Evolutionary conservation across 2,113 vertebrate genomes (phyloP).

Genomic region (Sturnus vulgaris): DNA sequence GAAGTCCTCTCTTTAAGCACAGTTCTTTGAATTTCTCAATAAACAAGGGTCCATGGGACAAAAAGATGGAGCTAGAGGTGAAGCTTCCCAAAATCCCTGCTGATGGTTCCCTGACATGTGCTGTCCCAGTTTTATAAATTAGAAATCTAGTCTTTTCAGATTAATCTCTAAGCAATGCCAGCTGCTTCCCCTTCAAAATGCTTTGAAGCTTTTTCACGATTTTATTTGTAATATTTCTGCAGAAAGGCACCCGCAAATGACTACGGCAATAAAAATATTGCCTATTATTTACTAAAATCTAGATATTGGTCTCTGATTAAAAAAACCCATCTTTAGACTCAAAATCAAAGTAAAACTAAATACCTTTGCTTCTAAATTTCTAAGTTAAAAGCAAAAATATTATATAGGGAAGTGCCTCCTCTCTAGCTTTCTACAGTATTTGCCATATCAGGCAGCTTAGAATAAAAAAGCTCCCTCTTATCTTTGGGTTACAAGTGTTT

Average conservation of each 20-base stretch:
- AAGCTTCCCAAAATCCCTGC: not conserved
- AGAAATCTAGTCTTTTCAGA: conserved; percentile 23
- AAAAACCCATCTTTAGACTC: not conserved
- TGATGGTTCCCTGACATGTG: not conserved
- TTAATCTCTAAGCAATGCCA: not conserved
- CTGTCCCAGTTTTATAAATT: conserved; percentile 47
- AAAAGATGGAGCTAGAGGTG: not conserved
- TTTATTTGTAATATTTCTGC: conserved; percentile 12
- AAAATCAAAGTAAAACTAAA: conserved; percentile 37
- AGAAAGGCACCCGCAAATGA: conserved; percentile 16
- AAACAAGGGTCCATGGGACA: conserved; percentile 12
- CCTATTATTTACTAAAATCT: conserved; percentile 23
- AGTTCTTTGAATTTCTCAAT: not conserved
- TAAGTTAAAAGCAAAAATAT: conserved; percentile 37
- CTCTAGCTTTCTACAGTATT: not conserved
- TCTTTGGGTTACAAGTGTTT: not conserved
- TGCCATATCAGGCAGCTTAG: not conserved
- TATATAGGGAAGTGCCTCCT: not conserved
- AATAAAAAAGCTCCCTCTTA: not conserved
- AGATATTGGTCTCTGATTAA: conserved; percentile 2
- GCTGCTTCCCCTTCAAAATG: conserved; percentile 13
- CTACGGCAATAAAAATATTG: conserved; percentile 27
- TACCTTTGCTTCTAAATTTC: conserved; percentile 24
- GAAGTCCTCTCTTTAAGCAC: not conserved
- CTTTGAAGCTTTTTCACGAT: conserved; percentile 53